Percentiles rank a stretch among this genome's conserved stretches.
Conservation (phyloP, 2,113 vertebrate genomes). For the Ammospiza caudacuta region DNA sequence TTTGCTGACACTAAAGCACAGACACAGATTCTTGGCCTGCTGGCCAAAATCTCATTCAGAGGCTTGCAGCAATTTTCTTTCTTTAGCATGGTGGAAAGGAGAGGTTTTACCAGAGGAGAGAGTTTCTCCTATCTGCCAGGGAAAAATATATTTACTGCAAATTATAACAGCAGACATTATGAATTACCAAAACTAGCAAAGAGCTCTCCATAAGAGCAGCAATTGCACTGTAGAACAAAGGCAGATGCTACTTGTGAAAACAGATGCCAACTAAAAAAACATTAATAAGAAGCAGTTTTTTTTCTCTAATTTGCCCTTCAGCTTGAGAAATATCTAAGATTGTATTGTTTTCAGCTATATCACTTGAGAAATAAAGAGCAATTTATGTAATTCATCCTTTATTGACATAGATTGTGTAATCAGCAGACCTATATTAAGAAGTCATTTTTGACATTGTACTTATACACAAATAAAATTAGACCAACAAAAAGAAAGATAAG, state of each 20-base stretch:
- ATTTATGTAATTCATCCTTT: not conserved
- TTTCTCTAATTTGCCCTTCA: not conserved
- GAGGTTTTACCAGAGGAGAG: not conserved
- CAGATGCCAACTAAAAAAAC: not conserved
- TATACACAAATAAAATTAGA: not conserved
- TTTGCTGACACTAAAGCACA: not conserved
- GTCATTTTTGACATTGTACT: not conserved
- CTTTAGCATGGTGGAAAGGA: not conserved
- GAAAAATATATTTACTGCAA: not conserved
- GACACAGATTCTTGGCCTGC: not conserved
- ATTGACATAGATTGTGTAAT: not conserved
- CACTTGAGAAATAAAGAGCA: not conserved
- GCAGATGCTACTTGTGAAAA: not conserved
- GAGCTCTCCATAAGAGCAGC: not conserved
- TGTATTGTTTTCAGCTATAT: not conserved
- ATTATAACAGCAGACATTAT: not conserved
- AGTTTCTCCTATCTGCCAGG: not conserved
- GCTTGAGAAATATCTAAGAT: not conserved
- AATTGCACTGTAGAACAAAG: not conserved
- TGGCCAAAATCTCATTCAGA: not conserved
- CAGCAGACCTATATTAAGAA: not conserved
- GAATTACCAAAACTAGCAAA: not conserved
- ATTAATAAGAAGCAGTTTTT: not conserved
- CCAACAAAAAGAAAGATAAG: not conserved
- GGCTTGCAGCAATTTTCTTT: not conserved